A percentile compares a stretch with the other conserved stretches of the same genome.
Conservation (phyloP, 1,140 invertebrate genomes). For the Sweltsa coloradensis region DNA sequence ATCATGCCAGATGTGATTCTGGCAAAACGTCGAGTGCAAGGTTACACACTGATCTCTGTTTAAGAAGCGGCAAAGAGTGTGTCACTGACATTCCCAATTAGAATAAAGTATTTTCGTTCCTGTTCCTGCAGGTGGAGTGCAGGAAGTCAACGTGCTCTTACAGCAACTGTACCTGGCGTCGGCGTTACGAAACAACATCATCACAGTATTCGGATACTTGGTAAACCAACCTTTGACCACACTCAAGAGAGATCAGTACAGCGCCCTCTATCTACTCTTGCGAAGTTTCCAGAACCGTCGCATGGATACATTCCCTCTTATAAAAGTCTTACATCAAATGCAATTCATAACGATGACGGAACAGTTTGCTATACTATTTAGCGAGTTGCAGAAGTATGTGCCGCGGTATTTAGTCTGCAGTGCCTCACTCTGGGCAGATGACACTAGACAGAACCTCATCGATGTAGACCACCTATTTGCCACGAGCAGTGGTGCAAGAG, state of each 20-base stretch:
- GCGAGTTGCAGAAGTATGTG: background rate
- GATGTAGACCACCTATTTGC: background rate
- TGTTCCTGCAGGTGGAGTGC: no score
- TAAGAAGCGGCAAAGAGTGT: no score
- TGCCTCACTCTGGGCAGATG: background rate
- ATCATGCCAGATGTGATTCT: no score
- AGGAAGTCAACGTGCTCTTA: slow-evolving; percentile 4
- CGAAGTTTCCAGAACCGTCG: background rate
- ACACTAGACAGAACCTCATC: no score
- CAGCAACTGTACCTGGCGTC: background rate
- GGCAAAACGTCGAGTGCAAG: no score
- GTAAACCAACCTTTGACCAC: slow-evolving; percentile 10
- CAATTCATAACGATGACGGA: background rate
- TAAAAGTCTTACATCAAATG: background rate
- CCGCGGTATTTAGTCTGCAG: background rate
- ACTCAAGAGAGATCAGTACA: slow-evolving; percentile 14
- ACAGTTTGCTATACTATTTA: background rate
- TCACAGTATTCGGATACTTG: slow-evolving; percentile 16
- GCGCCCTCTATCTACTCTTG: slow-evolving; percentile 14
- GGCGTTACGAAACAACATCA: slow-evolving; percentile 15
- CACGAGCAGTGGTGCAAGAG: background rate
- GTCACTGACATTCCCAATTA: no score
- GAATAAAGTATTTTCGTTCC: no score
- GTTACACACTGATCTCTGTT: no score
- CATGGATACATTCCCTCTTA: background rate